Base-by-base conservation (phyloP, 2,113 vertebrate genomes). In the Dendropsophus ebraccatus region DNA sequence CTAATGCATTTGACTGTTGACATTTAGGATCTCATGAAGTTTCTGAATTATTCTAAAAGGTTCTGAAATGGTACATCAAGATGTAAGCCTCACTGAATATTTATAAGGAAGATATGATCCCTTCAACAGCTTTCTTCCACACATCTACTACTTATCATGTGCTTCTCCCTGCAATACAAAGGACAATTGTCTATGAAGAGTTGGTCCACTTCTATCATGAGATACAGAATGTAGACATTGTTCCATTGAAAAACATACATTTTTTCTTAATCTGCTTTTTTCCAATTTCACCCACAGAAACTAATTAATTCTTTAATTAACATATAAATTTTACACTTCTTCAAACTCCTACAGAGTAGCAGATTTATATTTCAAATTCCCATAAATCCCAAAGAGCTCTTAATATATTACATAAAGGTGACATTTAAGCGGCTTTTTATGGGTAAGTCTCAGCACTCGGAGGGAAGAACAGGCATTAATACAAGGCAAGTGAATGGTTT, bases 401-500 rank as follows among this genome's bases (percentile, higher is more conserved):
- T 74, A 84, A 84, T 52, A 84, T 84, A 84, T 84, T 74, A 54
- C 69, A 74, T 75, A 84, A 84, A 84, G 82, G 70, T 84, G 82
- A 84, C 82, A 84, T 84, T 84, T 84, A 84, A 75, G 82, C 82
- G 30, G 82, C 82, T 60, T 84, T 84, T 84, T 84, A 84, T 84
- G 83, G 49, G 52, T 84, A 62, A 84, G 52, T 76, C 52, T 65
- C 56, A 84, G 72, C 41, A 49, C 56, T 76, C 60, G 41, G 41
- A 84, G 56, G 56, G 76, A 65, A 47, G 72, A 76, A 76, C 72
- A 50, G 14, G 54, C 73, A 41, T 65, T 84, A 84, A 76, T 76
- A 65, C 56, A 62, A 76, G 73, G 54, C 83, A 76, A 77, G 45
- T 60, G 82, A 76, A 77, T 32, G 16, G 72, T 76, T 84, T 75